Base-by-base conservation (phyloP, 2,888 invertebrate species). In the Steinernema hermaphroditum region DNA sequence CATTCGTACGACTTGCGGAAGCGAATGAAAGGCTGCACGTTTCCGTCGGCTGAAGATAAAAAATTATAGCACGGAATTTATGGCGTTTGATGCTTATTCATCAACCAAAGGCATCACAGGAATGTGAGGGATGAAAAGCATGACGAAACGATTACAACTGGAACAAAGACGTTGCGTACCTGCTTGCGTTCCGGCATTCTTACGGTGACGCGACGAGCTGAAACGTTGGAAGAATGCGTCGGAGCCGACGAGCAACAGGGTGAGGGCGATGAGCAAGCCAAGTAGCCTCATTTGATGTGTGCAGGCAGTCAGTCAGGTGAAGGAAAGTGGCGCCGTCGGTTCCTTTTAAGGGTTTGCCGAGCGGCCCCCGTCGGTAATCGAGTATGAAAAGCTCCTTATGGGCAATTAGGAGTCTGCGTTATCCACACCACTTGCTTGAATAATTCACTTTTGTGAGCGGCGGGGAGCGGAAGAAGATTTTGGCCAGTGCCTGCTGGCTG, bases 271-370 rank as follows among this genome's bases (percentile, higher is more conserved):
- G 62, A 62, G 29, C 62, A 62, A 62, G 62, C 62, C 62, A 62
- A 62, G 62, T 62, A 62, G 62, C 62, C 62, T 62, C 62, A 62
- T 62, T 62, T 62, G 62, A n/a, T 62, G 62, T 34, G 62, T 34
- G 62, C 22, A 37, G 37, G 62, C 62, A 62, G 62, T 29, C 6
- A 62, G 62, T 62, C 62, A 62, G 62, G 62, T 62, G 32, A 9
- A 62, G 6, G 14, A n/a, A 32, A 62, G 29, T 62, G 62, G 22
- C n/a, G 62, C 32, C 16, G 29, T 14, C 29, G 62, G 62, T 34
- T 62, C 62, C 62, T 62, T 62, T 62, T 62, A 32, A 62, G 32
- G 62, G 16, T 14, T 27, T 29, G 62, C 32, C 62, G 22, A 37
- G 12, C 62, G 34, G 32, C 62, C 29, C 62, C 22, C 29, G 62